Conservation (phyloP, 2,888 invertebrate genomes). For the Hypena proboscidalis region DNA sequence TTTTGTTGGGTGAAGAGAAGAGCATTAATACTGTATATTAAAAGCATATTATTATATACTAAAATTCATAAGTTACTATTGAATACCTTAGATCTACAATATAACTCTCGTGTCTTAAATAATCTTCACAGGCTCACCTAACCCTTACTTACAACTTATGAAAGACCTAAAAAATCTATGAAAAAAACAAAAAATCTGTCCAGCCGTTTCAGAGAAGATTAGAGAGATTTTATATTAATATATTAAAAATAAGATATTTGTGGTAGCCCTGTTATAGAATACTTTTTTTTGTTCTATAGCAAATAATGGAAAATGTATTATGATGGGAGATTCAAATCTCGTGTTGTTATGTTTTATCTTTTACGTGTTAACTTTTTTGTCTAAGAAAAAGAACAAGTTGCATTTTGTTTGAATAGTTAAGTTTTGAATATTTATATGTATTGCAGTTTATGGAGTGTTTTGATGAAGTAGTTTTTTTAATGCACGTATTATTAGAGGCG, state of each 20-base stretch:
- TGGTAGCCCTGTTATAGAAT: slow-evolving; percentile 18
- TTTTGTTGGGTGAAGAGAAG: too few relatives aligned
- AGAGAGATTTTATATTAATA: background rate
- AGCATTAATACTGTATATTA: too few relatives aligned
- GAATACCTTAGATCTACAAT: too few relatives aligned
- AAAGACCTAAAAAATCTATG: too few relatives aligned
- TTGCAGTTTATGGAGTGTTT: background rate
- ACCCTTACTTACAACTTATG: too few relatives aligned
- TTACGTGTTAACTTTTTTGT: slow-evolving; percentile 23
- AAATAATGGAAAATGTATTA: slow-evolving; percentile 31
- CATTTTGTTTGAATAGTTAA: background rate
- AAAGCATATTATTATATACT: too few relatives aligned
- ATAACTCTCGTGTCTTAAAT: too few relatives aligned
- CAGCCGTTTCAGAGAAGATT: background rate
- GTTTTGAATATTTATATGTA: background rate
- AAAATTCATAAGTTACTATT: too few relatives aligned
- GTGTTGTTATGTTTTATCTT: slow-evolving; percentile 26
- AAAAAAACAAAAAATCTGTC: too few relatives aligned
- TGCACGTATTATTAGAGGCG: too few relatives aligned
- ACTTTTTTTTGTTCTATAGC: slow-evolving; percentile 30
- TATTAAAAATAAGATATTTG: background rate
- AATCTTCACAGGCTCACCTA: too few relatives aligned
- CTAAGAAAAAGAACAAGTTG: slow-evolving; percentile 7
- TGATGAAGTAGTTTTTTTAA: too few relatives aligned
- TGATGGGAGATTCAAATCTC: slow-evolving; percentile 25